phyloP scores from a whole-genome alignment of 2,797 vertebrate species.

The Arremon aurantiirostris region DNA sequence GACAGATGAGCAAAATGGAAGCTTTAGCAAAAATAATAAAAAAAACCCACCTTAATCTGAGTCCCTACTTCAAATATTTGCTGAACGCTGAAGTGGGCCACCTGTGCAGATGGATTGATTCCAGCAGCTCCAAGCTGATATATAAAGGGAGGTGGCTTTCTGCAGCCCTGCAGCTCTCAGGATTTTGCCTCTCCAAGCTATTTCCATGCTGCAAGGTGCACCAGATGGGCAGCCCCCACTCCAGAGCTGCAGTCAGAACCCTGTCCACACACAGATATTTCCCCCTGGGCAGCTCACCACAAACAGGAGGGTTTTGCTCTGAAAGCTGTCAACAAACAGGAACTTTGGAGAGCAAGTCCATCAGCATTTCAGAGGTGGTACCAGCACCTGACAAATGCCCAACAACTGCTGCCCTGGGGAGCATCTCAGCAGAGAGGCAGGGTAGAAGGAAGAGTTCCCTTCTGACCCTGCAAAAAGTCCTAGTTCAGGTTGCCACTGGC shows the following conservation, averaged over 20 bases:
- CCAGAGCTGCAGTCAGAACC: neutral
- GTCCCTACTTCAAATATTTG: neutral
- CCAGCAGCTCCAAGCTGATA: neutral
- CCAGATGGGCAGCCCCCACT: neutral
- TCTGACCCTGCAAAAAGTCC: neutral
- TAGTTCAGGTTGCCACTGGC: neutral
- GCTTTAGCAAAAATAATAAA: neutral
- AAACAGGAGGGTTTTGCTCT: neutral
- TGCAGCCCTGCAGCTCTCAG: neutral
- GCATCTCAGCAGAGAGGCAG: neutral
- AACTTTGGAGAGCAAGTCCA: neutral
- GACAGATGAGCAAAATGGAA: neutral
- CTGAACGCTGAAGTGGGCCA: neutral
- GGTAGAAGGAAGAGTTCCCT: neutral
- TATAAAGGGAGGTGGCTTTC: neutral
- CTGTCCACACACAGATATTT: neutral
- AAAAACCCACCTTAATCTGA: neutral
- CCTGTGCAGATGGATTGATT: neutral
- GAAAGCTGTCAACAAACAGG: neutral
- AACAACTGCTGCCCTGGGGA: neutral
- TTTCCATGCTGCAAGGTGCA: neutral
- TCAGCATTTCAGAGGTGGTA: neutral
- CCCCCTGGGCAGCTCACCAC: neutral
- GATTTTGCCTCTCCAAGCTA: neutral
- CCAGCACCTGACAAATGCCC: neutral